Base-by-base conservation (phyloP, 2,797 vertebrate genomes). In the Paguma larvata region DNA sequence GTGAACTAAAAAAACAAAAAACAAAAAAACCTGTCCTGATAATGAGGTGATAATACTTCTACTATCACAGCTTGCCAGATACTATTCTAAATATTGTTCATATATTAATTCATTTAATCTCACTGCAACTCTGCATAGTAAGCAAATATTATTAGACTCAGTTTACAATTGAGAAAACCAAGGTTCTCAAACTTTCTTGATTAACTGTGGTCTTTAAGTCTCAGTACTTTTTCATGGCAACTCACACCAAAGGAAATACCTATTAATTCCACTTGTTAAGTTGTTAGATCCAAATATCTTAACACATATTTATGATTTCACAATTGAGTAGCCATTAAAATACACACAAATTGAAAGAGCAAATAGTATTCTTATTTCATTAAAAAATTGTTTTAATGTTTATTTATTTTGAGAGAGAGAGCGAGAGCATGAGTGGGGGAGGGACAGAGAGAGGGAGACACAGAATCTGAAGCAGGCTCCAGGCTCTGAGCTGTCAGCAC, bases 291-390 rank as follows among this genome's bases (percentile, higher is more conserved):
- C 79, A 85, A 83, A 67, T 86, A 95, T 46, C 38, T 94, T 59
- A 86, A 85, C n/a, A 93, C 6, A 62, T 67, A 18, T 68, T 85
- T 96, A 83, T 85, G 44, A 82, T 48, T 87, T 97, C 75, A 94
- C 59, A 89, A 38, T 41, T 62, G 83, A 86, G 84, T 91, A 89
- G 34, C 21, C 34, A 90, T 67, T 91, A 79, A 65, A 89, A 94
- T 44, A 67, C n/a, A 63, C n/a, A 16, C 63, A 79, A 68, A 23
- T 53, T 83, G 32, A 88, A 80, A 85, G 34, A 63, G 63, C 93
- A 85, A 68, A 34, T 34, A 46, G 21, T 59, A n/a, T 91, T 77
- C 77, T 68, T 65, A 72, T 68, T 94, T 85, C 44, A 51, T 62
- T 94, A 56, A 56, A 56, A 21, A 4, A 38, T 38, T 9, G 21